Evolutionary conservation across 2,888 invertebrate genomes (phyloP).

Genomic region (Perizoma flavofasciatum): DNA sequence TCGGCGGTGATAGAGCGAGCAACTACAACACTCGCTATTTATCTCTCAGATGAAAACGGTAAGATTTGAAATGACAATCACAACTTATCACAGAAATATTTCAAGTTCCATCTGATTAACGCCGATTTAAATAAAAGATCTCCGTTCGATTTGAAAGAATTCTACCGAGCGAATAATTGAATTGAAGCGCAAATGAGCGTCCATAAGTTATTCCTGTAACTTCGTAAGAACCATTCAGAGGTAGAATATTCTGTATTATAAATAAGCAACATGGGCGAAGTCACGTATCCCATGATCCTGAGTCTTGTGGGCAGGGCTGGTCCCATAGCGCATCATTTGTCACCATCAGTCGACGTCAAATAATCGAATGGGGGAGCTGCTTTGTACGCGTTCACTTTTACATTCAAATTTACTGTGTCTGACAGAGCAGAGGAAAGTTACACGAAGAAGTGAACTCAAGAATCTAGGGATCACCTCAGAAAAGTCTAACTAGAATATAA

Average conservation of each 20-base stretch:
- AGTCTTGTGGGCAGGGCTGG: constrained; percentile 30
- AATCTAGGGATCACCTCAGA: too few species aligned
- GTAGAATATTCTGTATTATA: not conserved
- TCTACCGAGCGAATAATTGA: constrained; percentile 15
- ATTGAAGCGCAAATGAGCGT: constrained; percentile 15
- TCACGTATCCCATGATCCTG: constrained; percentile 49
- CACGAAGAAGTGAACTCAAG: too few species aligned
- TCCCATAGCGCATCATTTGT: constrained; percentile 51
- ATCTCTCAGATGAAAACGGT: constrained; percentile 3
- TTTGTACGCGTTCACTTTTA: constrained; percentile 18
- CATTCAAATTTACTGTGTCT: not conserved
- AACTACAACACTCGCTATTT: not conserved
- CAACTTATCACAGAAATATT: constrained; percentile 11
- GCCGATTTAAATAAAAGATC: constrained; percentile 9
- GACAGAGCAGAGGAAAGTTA: not conserved
- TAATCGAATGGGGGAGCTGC: constrained; percentile 33
- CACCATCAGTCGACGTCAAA: constrained; percentile 47
- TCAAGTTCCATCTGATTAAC: constrained; percentile 3
- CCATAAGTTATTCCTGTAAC: constrained; percentile 15
- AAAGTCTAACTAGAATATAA: too few species aligned
- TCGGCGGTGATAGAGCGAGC: too few species aligned
- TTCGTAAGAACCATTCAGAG: constrained; percentile 1
- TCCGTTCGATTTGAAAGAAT: not conserved
- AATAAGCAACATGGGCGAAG: constrained; percentile 37
- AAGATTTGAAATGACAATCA: constrained; percentile 8